Base-by-base conservation (phyloP, 2,113 vertebrate species). In the Pedetes capensis region DNA sequence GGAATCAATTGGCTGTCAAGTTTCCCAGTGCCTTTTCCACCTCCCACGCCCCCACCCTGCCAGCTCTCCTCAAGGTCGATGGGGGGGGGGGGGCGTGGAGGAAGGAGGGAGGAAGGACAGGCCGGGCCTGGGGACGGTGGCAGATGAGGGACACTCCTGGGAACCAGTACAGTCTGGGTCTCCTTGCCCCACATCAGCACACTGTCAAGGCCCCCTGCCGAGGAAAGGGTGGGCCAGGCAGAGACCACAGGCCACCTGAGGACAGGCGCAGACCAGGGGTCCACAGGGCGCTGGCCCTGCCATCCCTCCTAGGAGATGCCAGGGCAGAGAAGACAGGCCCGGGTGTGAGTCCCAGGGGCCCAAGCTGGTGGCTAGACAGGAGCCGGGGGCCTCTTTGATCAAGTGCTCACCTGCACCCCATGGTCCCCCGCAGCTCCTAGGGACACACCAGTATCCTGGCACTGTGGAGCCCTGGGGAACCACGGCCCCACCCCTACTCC, bases 1-100 rank as follows among this genome's bases (percentile, higher is more conserved):
- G 64, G 96, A 92, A 95, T 94, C 97, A 94, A 95, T 90, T n/a
- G 95, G 87, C 95, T 95, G 95, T 95, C 95, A 91, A 80, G 94
- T 91, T 95, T 97, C 96, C 90, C 81, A 22, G 61, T 57, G 92
- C 32, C 78, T 75, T 64, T 88, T 90, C 89, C 74, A 82, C 95
- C 87, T 95, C 96, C 92, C 34, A 76, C 47, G 61, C 55, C 57
- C 80, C 0, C 23, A n/a, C 81, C 32, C 87, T 37, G 51, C 74
- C n/a, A 42, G 61, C 49, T 34, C 27, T 72, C 63, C 85, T 95
- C 96, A 81, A 96, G 95, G 91, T 96, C 59, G 34, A 47, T 3
- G 22, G 47, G 42, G 27, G 13, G 76, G 87, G 34, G 29, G 23
- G 8, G 72, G 74, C 61, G 8, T 8, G 8, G 14, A 89, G 59